Evolutionary conservation across 2,888 invertebrate genomes (phyloP).

Genomic region (Spisula solida): DNA sequence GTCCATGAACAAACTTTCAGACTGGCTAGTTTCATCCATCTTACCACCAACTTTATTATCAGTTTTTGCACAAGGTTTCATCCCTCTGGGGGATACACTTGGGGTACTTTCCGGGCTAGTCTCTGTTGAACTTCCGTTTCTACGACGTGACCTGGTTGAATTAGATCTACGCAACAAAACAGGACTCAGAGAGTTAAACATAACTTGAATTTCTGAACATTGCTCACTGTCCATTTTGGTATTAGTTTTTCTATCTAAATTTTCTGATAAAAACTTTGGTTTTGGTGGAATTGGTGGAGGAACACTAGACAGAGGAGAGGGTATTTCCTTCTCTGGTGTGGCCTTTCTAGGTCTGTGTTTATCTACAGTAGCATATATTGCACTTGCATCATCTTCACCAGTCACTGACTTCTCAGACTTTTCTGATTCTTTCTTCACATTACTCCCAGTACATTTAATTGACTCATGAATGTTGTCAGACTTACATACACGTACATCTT

Average conservation of each 20-base stretch:
- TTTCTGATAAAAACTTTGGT: slow-evolving; percentile 61
- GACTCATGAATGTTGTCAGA: background rate
- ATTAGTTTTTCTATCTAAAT: slow-evolving; percentile 40
- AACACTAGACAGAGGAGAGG: background rate
- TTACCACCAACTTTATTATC: slow-evolving; percentile 1
- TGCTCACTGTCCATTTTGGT: slow-evolving; percentile 65
- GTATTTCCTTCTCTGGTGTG: slow-evolving; percentile 38
- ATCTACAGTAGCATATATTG: slow-evolving; percentile 54
- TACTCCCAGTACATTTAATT: slow-evolving; percentile 20
- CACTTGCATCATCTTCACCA: slow-evolving; percentile 25
- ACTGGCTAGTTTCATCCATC: background rate
- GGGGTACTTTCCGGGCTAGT: slow-evolving; percentile 65
- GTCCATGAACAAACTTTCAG: slow-evolving; percentile 73
- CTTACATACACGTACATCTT: background rate
- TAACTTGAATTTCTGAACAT: slow-evolving; percentile 81
- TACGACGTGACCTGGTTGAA: slow-evolving; percentile 60
- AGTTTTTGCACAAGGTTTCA: background rate
- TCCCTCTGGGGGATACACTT: slow-evolving; percentile 38
- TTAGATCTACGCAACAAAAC: slow-evolving; percentile 76
- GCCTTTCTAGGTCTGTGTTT: slow-evolving; percentile 43
- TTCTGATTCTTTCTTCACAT: background rate
- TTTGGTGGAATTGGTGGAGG: slow-evolving; percentile 55
- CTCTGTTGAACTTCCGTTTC: slow-evolving; percentile 59
- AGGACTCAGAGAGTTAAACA: slow-evolving; percentile 81
- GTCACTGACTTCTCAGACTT: background rate